phyloP scores from a whole-genome alignment of 2,113 vertebrate genomes.

The Cyanoderma ruficeps region DNA sequence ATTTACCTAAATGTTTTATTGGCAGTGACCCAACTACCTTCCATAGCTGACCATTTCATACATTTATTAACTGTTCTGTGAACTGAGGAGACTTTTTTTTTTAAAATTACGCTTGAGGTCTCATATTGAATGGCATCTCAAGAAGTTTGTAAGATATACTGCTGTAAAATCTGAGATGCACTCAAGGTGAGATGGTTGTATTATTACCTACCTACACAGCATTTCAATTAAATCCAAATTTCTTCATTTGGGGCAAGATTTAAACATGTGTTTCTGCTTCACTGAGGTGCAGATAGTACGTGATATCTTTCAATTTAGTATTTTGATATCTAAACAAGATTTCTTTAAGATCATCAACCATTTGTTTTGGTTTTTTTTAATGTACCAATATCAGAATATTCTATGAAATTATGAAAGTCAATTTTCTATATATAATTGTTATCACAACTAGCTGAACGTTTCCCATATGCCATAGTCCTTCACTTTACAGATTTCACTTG shows the following conservation, averaged over 20 bases:
- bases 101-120: not conserved
- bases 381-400: not conserved
- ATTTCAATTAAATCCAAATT: not conserved
- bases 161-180: not conserved
- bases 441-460: not conserved
- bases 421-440: not conserved
- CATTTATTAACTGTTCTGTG: not conserved
- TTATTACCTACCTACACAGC: rapidly evolving
- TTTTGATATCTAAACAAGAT: not conserved
- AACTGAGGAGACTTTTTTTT: not conserved
- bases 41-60: not conserved
- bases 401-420: not conserved
- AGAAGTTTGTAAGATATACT: not conserved
- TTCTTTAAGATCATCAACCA: not conserved
- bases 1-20: not conserved
- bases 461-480: not conserved
- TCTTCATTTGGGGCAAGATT: not conserved
- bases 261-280: not conserved
- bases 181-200: not conserved
- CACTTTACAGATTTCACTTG: not conserved
- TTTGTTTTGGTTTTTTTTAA: not conserved
- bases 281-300: not conserved
- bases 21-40: not conserved
- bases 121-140: not conserved
- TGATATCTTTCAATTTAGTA: not conserved